A percentile compares a stretch with the other conserved stretches of the same genome.
Evolutionary conservation across 92 coral and sea anemone species (phyloP).

Genomic region (Bergia puertoricense): DNA sequence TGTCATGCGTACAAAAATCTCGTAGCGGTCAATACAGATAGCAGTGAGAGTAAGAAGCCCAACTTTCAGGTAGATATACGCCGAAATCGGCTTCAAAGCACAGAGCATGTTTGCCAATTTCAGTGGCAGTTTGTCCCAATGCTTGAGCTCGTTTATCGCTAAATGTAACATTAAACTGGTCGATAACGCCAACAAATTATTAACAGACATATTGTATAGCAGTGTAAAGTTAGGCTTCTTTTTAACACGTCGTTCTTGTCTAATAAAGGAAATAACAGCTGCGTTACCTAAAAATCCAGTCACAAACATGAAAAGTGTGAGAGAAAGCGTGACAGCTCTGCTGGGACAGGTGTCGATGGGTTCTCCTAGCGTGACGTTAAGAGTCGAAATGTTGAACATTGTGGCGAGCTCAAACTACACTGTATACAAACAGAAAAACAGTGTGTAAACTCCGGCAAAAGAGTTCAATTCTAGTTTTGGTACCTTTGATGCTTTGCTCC

Average conservation of each 20-base stretch:
- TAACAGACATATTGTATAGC: slow-evolving; percentile 37
- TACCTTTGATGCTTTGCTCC: not conserved
- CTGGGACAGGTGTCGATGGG: not conserved
- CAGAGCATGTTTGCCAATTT: slow-evolving; percentile 27
- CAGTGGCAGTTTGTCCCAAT: not conserved
- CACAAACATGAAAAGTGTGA: slow-evolving; percentile 8
- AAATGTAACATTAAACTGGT: slow-evolving; percentile 22
- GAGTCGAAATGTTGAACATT: slow-evolving; percentile 21
- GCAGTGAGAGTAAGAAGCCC: slow-evolving; percentile 42
- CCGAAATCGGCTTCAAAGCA: slow-evolving; percentile 35
- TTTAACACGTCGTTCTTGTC: not conserved
- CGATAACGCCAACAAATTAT: slow-evolving; percentile 21
- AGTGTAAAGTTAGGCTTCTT: not conserved
- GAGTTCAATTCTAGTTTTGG: not conserved
- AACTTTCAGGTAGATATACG: slow-evolving; percentile 35
- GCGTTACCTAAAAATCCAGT: slow-evolving; percentile 8
- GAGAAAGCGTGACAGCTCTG: slow-evolving; percentile 36
- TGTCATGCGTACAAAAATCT: slow-evolving; percentile 42
- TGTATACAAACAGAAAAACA: no score
- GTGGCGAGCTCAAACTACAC: not conserved
- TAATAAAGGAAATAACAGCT: slow-evolving; percentile 31
- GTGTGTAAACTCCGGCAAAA: not conserved
- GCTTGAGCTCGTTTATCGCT: slow-evolving; percentile 3
- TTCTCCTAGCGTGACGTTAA: not conserved
- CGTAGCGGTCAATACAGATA: slow-evolving; percentile 41